phyloP scores from a whole-genome alignment of 2,888 invertebrate species.

The Creontiades dilutus region DNA sequence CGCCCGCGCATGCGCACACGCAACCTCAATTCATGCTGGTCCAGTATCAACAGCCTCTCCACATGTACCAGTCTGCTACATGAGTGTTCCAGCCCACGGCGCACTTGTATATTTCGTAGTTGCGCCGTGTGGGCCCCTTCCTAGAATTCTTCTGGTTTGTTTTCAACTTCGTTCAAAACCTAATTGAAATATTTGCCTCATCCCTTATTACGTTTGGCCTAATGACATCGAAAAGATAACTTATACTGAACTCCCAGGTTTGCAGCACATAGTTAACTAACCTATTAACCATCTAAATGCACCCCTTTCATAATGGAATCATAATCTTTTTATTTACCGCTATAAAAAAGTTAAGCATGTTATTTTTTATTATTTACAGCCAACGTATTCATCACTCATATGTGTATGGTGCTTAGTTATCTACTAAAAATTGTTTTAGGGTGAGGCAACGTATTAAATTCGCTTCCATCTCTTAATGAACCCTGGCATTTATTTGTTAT shows the following conservation, averaged over 20 bases:
- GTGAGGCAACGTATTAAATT: not conserved
- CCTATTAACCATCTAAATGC: too few relatives aligned
- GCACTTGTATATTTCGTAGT: slow-evolving; percentile 73
- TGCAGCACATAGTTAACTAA: too few relatives aligned
- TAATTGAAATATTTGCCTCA: not conserved
- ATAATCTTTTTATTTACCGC: too few relatives aligned
- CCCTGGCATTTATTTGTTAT: not conserved
- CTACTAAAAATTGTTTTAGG: not conserved
- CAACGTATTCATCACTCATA: too few relatives aligned
- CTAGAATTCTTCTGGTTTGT: not conserved
- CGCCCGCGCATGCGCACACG: slow-evolving; percentile 60
- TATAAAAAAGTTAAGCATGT: too few relatives aligned
- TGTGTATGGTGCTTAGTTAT: too few relatives aligned
- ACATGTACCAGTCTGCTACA: slow-evolving; percentile 76
- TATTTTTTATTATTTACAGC: too few relatives aligned
- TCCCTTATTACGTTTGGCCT: not conserved
- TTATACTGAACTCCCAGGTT: too few relatives aligned
- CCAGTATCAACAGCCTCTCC: slow-evolving; percentile 76
- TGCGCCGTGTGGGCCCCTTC: slow-evolving; percentile 49
- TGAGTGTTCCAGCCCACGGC: slow-evolving; percentile 74
- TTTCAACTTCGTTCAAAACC: not conserved
- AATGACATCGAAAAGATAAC: not conserved
- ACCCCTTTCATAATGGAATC: too few relatives aligned
- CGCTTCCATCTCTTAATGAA: not conserved
- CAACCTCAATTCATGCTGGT: slow-evolving; percentile 76